Base-by-base conservation (phyloP, 1,140 invertebrate species). In the Bombus terrestris region DNA sequence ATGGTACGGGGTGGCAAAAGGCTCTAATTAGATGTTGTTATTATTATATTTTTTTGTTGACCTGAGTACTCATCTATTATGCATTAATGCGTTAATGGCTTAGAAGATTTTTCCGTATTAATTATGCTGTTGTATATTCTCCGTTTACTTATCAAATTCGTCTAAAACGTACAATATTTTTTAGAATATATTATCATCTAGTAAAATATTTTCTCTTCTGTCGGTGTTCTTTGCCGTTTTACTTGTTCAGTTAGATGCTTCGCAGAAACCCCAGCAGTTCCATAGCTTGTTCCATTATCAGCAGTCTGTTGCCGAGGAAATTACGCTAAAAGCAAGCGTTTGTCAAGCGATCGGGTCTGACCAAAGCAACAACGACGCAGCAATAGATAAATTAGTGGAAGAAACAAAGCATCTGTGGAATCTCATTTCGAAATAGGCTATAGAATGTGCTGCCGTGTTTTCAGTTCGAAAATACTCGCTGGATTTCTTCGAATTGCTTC, bases 361-460 rank as follows among this genome's bases (percentile, higher is more conserved):
- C 15, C 10, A 32, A 43, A 39, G n/a, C 47, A 62, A 25, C 39
- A 39, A 32, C 53, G 53, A n/a, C 25, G 32, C 13, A 62, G 57
- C 69, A 62, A 79, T 79, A 79, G 66, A 84, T 69, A 84, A 84
- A 79, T 84, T 84, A 79, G 53, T 47, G 39, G 39, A 71, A 77
- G 66, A 69, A 79, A 84, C 39, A 35, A 28, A 62, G 32, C 39
- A 43, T 12, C 66, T 47, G 47, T n/a, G 53, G 75, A 84, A 84
- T 84, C 43, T 84, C 66, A 84, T 84, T 79, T 79, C n/a, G 53
- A n/a, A 13, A 39, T n/a, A 35, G 47, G 37, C 82, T 72, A 47
- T 78, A 66, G 77, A 84, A 71, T 39, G 47, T 22, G 64, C n/a
- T 13, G 4, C 13, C 9, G 2, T 25, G 25, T 72, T 1, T 79